A percentile compares a stretch with the other conserved stretches of the same genome.
Evolutionary conservation across 1,140 invertebrate genomes (phyloP).

Genomic region (Ridgeia piscesae): DNA sequence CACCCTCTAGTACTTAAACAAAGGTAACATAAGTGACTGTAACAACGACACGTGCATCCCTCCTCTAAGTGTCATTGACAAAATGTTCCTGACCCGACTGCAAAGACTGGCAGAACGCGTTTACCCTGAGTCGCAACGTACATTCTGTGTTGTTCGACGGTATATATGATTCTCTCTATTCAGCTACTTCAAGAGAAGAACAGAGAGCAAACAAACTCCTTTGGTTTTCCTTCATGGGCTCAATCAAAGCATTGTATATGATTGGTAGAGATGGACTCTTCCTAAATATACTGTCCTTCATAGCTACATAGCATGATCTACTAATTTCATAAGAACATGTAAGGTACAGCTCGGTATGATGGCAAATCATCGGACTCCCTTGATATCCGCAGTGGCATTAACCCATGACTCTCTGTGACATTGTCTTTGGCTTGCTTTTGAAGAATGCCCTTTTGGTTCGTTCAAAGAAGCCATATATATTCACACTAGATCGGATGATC

Average conservation of each 20-base stretch:
- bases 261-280: constrained; percentile 28
- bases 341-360: too few relatives aligned
- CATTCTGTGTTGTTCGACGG: background rate
- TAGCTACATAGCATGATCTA: background rate
- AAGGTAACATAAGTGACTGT: background rate
- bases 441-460: background rate
- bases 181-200: constrained; percentile 30
- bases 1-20: background rate
- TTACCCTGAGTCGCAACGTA: background rate
- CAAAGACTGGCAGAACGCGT: background rate
- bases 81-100: background rate
- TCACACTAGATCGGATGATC: background rate
- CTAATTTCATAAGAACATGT: background rate
- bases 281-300: background rate
- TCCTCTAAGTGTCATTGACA: background rate
- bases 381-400: too few relatives aligned
- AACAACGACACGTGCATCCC: background rate
- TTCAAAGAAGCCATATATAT: background rate
- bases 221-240: constrained; percentile 31
- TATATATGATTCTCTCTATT: constrained; percentile 31
- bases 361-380: too few relatives aligned
- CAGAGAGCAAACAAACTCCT: constrained; percentile 22
- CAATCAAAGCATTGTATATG: constrained; percentile 30
- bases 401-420: too few relatives aligned
- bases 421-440: background rate